These are phyloP conservation scores for Oxyura jamaicensis DNA, from an alignment of 2,113 vertebrate genomes.

Conservation along the genomic window DNA sequence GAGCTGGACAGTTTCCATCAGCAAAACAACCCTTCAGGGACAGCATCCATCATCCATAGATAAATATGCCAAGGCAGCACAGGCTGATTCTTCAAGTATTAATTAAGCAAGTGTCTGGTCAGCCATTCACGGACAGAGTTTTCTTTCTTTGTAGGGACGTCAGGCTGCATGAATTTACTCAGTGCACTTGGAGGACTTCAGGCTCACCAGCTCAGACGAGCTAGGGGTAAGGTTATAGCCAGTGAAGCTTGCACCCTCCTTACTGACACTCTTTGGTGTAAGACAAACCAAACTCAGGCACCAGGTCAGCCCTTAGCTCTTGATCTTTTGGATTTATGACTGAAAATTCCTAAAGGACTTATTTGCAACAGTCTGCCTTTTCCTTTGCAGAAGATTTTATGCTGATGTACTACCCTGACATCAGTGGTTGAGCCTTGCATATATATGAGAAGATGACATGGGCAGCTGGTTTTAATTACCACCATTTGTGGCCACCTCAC, in stretches of 20 bases:
- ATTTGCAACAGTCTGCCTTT: not conserved
- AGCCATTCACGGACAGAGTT: not conserved
- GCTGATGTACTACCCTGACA: not conserved
- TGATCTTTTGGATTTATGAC: not conserved
- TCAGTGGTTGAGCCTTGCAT: not conserved
- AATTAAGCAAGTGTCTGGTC: not conserved
- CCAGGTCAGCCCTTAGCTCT: not conserved
- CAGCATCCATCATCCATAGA: not conserved
- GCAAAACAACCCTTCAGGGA: not conserved
- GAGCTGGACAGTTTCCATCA: slow-evolving; percentile 6
- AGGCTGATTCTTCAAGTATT: slow-evolving; percentile 29
- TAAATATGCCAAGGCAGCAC: not conserved
- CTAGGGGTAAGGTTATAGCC: not conserved
- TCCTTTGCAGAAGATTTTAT: not conserved
- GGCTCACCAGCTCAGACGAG: not conserved
- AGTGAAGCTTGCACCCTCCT: not conserved
- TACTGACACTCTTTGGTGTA: not conserved
- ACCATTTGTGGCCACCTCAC: not conserved
- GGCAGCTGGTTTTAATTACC: not conserved
- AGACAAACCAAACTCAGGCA: not conserved
- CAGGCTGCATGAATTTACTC: not conserved
- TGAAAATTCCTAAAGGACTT: not conserved
- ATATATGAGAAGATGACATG: not conserved
- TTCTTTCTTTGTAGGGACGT: not conserved
- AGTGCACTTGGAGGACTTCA: not conserved